Percentiles rank a stretch among this genome's conserved stretches.
phyloP scores from a whole-genome alignment of 1,140 invertebrate genomes.

The Heliconius hermathena region DNA sequence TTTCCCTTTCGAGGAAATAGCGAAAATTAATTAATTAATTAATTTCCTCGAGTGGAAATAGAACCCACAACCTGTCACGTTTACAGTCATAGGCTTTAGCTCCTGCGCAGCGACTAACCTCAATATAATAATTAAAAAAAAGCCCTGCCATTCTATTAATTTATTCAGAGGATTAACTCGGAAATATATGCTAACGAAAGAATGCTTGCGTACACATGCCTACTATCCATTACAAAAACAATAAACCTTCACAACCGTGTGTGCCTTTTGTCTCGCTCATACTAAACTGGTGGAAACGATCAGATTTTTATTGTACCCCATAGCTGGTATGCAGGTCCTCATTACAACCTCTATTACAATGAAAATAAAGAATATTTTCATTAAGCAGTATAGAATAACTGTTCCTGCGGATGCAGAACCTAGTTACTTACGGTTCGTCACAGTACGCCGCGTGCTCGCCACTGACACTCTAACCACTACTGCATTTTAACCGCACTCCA shows the following conservation, averaged over 20 bases:
- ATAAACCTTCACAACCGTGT: slow-evolving; percentile 39
- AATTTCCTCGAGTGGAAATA: no score
- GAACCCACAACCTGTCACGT: no score
- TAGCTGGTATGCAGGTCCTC: slow-evolving; percentile 25
- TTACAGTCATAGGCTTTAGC: no score
- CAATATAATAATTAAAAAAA: no score
- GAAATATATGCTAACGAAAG: slow-evolving; percentile 10
- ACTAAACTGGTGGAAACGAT: slow-evolving; percentile 62
- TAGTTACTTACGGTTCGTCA: slow-evolving; percentile 60
- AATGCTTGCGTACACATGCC: slow-evolving; percentile 22
- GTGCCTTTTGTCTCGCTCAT: slow-evolving; percentile 52
- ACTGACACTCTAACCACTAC: slow-evolving; percentile 45
- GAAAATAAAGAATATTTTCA: slow-evolving; percentile 51
- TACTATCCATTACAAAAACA: slow-evolving; percentile 40
- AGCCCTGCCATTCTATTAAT: neutral
- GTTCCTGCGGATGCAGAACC: slow-evolving; percentile 56
- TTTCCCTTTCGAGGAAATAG: no score
- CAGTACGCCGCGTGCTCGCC: slow-evolving; percentile 53
- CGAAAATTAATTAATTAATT: no score
- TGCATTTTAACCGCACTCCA: slow-evolving; percentile 56
- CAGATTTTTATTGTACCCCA: slow-evolving; percentile 62
- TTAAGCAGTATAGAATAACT: slow-evolving; percentile 48
- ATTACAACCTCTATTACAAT: slow-evolving; percentile 40
- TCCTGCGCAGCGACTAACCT: no score
- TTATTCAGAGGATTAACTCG: neutral